Evolutionary conservation across 2,797 vertebrate genomes (phyloP).

Genomic region (Clangula hyemalis): DNA sequence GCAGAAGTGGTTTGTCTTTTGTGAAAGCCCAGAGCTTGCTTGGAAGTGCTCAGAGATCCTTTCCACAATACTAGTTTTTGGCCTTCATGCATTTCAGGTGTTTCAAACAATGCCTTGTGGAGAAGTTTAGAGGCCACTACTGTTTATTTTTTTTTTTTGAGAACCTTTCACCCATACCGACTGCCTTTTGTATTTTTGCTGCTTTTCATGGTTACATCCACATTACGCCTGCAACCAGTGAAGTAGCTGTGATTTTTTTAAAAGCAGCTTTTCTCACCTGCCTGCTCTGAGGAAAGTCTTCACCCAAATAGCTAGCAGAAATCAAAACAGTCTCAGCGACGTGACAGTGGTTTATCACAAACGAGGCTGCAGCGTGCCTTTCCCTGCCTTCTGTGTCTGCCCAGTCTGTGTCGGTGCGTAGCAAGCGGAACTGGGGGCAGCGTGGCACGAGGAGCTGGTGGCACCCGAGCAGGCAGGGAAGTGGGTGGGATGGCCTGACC

Average conservation of each 20-base stretch:
- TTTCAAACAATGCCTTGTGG: not conserved
- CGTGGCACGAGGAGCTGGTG: not conserved
- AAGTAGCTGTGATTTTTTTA: not conserved
- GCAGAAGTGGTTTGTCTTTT: not conserved
- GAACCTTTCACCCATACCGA: not conserved
- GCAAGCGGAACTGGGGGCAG: no score
- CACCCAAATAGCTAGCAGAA: not conserved
- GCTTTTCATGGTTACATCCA: not conserved
- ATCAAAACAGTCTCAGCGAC: not conserved
- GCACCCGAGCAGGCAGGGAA: no score
- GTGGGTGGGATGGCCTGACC: not conserved
- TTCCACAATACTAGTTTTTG: not conserved
- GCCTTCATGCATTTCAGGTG: not conserved
- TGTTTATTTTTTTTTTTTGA: not conserved
- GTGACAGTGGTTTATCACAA: not conserved
- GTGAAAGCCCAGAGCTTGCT: not conserved
- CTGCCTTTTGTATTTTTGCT: not conserved
- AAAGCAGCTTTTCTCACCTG: not conserved
- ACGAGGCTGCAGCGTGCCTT: not conserved
- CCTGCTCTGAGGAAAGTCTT: not conserved
- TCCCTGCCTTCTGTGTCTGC: not conserved
- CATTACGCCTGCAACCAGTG: not conserved
- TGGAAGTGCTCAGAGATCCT: not conserved
- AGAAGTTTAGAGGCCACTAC: not conserved
- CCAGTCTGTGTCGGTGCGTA: accelerated